phyloP scores from a whole-genome alignment of 1,140 invertebrate genomes.

The Rhyacophila brunnea region DNA sequence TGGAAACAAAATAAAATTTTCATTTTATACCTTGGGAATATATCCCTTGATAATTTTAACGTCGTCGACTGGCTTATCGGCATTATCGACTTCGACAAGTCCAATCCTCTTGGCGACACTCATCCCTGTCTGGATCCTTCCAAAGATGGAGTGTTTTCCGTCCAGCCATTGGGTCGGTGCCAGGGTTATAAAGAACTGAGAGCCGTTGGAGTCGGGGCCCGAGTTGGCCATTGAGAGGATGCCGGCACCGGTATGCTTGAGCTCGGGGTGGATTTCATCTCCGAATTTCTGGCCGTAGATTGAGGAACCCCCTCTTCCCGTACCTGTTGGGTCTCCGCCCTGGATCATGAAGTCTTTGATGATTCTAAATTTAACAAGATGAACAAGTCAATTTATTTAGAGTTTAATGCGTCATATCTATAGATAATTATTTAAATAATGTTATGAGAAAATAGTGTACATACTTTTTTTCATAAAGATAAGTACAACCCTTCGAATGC shows the following conservation, averaged over 20 bases:
- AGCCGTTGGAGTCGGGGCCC: constrained; percentile 95
- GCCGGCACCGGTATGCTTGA: constrained; percentile 89
- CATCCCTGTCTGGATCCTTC: constrained; percentile 85
- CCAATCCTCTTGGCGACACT: constrained; percentile 87
- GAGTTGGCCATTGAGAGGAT: constrained; percentile 79
- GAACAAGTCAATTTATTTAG: too few species aligned
- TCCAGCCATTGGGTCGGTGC: constrained; percentile 97
- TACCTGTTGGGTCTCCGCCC: constrained; percentile 91
- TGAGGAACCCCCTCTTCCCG: constrained; percentile 91
- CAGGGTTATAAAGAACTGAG: constrained; percentile 97
- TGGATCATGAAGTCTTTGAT: constrained; percentile 95
- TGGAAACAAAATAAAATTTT: not conserved
- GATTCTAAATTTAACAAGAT: constrained; percentile 11
- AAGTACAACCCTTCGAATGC: not conserved
- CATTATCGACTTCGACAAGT: constrained; percentile 87
- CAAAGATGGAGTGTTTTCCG: constrained; percentile 97
- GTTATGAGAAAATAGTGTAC: too few species aligned
- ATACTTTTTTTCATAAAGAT: too few species aligned
- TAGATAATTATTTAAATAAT: too few species aligned
- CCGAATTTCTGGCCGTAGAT: constrained; percentile 95
- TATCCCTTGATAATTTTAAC: constrained; percentile 80
- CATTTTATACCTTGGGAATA: constrained; percentile 54
- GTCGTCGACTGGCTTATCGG: constrained; percentile 88
- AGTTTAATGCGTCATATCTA: too few species aligned
- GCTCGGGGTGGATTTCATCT: constrained; percentile 92